Evolutionary conservation across 2,797 vertebrate genomes (phyloP).

Genomic region (Sebastes kiyomatsui): DNA sequence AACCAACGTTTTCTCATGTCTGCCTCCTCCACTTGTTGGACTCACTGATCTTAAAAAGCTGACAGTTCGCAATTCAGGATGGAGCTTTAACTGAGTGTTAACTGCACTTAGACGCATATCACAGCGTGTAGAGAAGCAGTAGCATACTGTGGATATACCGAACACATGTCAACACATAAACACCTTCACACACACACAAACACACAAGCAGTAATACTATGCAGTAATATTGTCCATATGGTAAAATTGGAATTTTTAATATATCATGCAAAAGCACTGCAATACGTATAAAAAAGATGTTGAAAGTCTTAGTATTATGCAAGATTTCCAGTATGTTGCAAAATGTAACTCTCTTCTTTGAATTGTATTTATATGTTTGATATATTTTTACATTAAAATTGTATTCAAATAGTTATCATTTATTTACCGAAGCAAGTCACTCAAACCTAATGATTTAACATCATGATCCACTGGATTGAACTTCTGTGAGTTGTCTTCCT

Average conservation of each 20-base stretch:
- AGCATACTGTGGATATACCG: not conserved
- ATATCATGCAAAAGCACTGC: not conserved
- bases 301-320: not conserved
- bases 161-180: not conserved
- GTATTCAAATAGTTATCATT: not conserved
- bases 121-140: not conserved
- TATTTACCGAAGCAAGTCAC: not conserved
- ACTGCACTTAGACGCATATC: conserved; percentile 22
- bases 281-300: not conserved
- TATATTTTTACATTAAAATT: not conserved
- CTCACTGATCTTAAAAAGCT: conserved; percentile 47
- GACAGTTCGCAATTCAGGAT: conserved; percentile 39
- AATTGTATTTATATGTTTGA: not conserved
- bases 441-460: not conserved
- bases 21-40: conserved; percentile 66
- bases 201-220: not conserved
- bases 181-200: not conserved
- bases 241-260: not conserved
- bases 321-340: not conserved
- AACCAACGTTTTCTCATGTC: conserved; percentile 57
- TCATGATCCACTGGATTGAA: not conserved
- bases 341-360: not conserved
- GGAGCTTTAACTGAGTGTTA: conserved; percentile 47
- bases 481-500: not conserved
- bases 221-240: not conserved